phyloP scores from a whole-genome alignment of 2,888 invertebrate species.

The Metalampra italica region DNA sequence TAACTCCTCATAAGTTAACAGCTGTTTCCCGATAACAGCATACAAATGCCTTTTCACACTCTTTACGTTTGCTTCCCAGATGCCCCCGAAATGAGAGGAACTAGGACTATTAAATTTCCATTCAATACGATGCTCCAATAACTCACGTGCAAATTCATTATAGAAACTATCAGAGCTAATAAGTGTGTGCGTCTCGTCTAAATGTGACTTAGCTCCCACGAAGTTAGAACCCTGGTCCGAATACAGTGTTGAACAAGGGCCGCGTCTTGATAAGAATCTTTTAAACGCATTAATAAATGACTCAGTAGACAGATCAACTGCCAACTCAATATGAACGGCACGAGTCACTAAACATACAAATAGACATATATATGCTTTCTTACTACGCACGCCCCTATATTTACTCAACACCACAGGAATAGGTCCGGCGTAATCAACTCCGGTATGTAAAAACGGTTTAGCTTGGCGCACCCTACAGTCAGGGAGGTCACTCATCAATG shows the following conservation, averaged over 20 bases:
- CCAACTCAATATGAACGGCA: slow-evolving; percentile 24
- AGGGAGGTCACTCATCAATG: slow-evolving; percentile 8
- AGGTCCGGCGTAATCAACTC: slow-evolving; percentile 9
- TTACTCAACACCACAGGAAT: neutral
- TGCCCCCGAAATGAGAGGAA: slow-evolving; percentile 9
- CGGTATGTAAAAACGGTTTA: slow-evolving; percentile 12
- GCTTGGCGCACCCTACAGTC: slow-evolving; percentile 3
- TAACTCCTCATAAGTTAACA: neutral
- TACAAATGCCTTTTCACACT: neutral
- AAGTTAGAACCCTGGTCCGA: slow-evolving; percentile 34
- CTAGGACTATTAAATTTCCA: neutral
- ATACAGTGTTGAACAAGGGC: slow-evolving; percentile 18
- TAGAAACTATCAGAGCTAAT: neutral
- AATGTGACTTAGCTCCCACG: slow-evolving; percentile 9
- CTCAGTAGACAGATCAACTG: slow-evolving; percentile 19
- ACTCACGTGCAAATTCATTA: neutral
- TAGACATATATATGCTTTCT: slow-evolving; percentile 20
- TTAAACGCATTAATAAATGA: slow-evolving; percentile 27
- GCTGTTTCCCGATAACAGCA: neutral
- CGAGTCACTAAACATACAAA: slow-evolving; percentile 21
- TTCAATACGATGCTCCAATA: neutral
- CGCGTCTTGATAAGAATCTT: slow-evolving; percentile 28
- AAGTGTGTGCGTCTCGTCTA: slow-evolving; percentile 9
- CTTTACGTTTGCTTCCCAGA: slow-evolving; percentile 6
- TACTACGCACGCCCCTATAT: slow-evolving; percentile 4